These are phyloP conservation scores for Nothobranchius kuhntae DNA, from an alignment of 2,113 vertebrate genomes.

Conservation along the genomic window DNA sequence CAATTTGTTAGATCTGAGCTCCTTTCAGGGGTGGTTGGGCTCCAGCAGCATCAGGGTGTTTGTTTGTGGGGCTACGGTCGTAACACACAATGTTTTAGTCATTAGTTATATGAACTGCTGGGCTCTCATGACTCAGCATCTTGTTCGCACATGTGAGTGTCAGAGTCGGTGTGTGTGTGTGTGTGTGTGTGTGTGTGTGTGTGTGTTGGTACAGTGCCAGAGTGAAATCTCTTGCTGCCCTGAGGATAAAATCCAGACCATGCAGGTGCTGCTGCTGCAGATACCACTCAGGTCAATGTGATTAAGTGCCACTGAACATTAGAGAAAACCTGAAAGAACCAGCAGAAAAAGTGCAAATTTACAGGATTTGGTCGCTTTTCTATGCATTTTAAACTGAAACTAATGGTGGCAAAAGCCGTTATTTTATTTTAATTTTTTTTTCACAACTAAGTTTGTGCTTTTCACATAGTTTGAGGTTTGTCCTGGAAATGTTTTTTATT, in stretches of 20 bases:
- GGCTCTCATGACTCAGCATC: slow-evolving; percentile 43
- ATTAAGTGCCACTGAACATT: slow-evolving; percentile 29
- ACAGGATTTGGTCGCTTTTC: not conserved
- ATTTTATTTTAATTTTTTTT: too few relatives aligned
- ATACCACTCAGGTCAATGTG: slow-evolving; percentile 21
- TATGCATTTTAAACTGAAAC: too few relatives aligned
- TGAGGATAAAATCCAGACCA: slow-evolving; percentile 7
- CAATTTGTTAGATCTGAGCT: not conserved
- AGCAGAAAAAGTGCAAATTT: not conserved
- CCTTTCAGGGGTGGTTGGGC: not conserved
- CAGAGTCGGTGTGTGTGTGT: slow-evolving; percentile 2
- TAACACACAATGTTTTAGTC: slow-evolving; percentile 48
- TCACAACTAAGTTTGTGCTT: too few relatives aligned
- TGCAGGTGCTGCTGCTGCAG: slow-evolving; percentile 30
- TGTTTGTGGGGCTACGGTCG: slow-evolving; percentile 6
- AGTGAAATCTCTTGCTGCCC: slow-evolving; percentile 24
- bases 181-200: not conserved
- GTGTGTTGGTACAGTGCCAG: slow-evolving; percentile 9
- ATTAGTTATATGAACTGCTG: slow-evolving; percentile 59
- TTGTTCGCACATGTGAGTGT: slow-evolving; percentile 14
- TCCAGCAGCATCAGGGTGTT: slow-evolving; percentile 9
- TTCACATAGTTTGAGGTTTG: too few relatives aligned
- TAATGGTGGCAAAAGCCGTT: too few relatives aligned
- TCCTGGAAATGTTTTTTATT: too few relatives aligned
- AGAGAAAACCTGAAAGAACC: not conserved